Evolutionary conservation across 2,113 vertebrate genomes (phyloP), one percentile per base, ranked within the genome.

Genomic region (Myotis brandtii): DNA sequence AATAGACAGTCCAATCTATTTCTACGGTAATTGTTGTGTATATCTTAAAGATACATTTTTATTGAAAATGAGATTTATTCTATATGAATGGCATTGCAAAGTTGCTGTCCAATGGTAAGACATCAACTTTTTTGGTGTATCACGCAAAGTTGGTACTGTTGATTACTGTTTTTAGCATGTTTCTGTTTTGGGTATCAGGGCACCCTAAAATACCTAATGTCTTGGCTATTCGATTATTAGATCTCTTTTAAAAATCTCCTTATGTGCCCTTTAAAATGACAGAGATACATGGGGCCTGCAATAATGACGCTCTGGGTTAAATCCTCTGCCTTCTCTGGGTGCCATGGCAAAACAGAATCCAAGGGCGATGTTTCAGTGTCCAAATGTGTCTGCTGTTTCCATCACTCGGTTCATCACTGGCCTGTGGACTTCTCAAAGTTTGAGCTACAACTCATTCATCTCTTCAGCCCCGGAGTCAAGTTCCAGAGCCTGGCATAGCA

Each of bases 61-160:
- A 96, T 97, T 98, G 96, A 97, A 98, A 98, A 95, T 91, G 92
- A 96, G 92, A 97, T 97, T 98, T 97, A 98, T 95, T 92, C 73
- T 94, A 62, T 77, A 89, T 77, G 73, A 95, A 92, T 17, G 70
- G 37, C 93, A 54, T 80, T 94, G 76, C 48, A 80, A 89, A 97
- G 89, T 77, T 85, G 84, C 34, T 94, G 90, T 43, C 94, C 77
- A 82, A n/a, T 90, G 40, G 87, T 62, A 56, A 21, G 9, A 67
- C 18, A 34, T 75, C 79, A 89, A 59, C 81, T 94, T 80, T 93
- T 59, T 21, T 17, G 56, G 79, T 48, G 13, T 32, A 75, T 32
- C 23, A 70, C 30, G 83, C 9, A 12, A 3, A 69, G 67, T 34
- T 66, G 89, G 59, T 67, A 8, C 30, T 9, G 3, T 0, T 10